Conservation (phyloP, 2,888 invertebrate genomes). For the Xylocampa areola region DNA sequence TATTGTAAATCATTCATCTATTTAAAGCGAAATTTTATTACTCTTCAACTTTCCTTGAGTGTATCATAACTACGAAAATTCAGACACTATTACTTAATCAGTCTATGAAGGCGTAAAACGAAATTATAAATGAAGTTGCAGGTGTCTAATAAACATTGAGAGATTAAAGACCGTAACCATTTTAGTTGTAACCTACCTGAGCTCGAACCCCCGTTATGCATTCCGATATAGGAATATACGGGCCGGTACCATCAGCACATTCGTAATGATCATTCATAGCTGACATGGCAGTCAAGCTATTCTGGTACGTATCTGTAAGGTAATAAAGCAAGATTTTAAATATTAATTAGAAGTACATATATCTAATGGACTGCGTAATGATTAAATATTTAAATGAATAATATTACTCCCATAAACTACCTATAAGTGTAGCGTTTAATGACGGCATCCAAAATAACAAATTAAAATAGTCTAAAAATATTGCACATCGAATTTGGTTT, state of each 20-base stretch:
- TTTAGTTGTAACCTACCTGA: slow-evolving; percentile 69
- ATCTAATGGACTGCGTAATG: slow-evolving; percentile 1
- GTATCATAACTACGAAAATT: too few relatives aligned
- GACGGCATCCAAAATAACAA: too few relatives aligned
- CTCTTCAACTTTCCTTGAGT: neutral
- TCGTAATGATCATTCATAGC: slow-evolving; percentile 69
- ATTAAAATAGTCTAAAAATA: too few relatives aligned
- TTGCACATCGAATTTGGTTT: too few relatives aligned
- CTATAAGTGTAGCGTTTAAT: too few relatives aligned
- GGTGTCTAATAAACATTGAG: too few relatives aligned
- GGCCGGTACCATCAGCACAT: slow-evolving; percentile 88
- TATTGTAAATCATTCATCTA: slow-evolving; percentile 16
- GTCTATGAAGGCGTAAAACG: too few relatives aligned
- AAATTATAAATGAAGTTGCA: too few relatives aligned
- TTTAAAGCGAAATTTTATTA: slow-evolving; percentile 12
- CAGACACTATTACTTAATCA: too few relatives aligned
- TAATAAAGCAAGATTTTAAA: slow-evolving; percentile 17
- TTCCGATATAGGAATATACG: slow-evolving; percentile 97
- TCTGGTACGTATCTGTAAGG: slow-evolving; percentile 72
- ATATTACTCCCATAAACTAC: too few relatives aligned
- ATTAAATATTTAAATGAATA: neutral
- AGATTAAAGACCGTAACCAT: neutral
- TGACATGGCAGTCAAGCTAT: slow-evolving; percentile 55
- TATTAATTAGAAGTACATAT: neutral
- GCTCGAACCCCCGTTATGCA: slow-evolving; percentile 95